A percentile compares a stretch with the other conserved stretches of the same genome.
Conservation (phyloP, 2,888 invertebrate genomes). For the Dasypogon diadema region DNA sequence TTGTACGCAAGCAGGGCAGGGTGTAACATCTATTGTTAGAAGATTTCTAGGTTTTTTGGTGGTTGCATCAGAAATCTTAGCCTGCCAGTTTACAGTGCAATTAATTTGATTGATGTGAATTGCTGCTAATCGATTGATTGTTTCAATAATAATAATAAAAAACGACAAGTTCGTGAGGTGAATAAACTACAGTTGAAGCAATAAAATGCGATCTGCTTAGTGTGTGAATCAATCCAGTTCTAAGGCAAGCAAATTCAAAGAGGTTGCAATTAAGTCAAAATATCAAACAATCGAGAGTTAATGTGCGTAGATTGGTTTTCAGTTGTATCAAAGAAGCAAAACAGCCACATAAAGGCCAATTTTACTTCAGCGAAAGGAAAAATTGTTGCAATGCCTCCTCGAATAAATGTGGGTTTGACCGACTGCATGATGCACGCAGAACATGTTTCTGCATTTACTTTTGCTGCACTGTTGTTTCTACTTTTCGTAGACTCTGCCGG, state of each 20-base stretch:
- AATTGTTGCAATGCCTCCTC: constrained; percentile 30
- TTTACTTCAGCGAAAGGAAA: constrained; percentile 9
- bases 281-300: neutral
- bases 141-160: constrained; percentile 20
- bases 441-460: constrained; percentile 31
- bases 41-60: too few relatives aligned
- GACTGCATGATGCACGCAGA: constrained; percentile 8
- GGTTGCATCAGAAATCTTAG: too few relatives aligned
- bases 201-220: constrained; percentile 21
- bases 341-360: constrained; percentile 8
- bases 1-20: too few relatives aligned
- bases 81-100: neutral
- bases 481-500: constrained; percentile 21
- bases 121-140: constrained; percentile 41
- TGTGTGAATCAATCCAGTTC: neutral
- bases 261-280: too few relatives aligned
- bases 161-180: constrained; percentile 34
- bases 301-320: constrained; percentile 20
- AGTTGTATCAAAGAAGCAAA: constrained; percentile 16
- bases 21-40: too few relatives aligned
- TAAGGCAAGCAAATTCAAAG: neutral
- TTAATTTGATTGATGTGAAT: constrained; percentile 35
- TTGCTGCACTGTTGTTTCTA: constrained; percentile 30
- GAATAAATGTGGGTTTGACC: constrained; percentile 32
- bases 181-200: constrained; percentile 30